Evolutionary conservation across 2,888 invertebrate species (phyloP), one percentile per base, ranked within the genome.

Genomic region (Onthophagus sagittarius): DNA sequence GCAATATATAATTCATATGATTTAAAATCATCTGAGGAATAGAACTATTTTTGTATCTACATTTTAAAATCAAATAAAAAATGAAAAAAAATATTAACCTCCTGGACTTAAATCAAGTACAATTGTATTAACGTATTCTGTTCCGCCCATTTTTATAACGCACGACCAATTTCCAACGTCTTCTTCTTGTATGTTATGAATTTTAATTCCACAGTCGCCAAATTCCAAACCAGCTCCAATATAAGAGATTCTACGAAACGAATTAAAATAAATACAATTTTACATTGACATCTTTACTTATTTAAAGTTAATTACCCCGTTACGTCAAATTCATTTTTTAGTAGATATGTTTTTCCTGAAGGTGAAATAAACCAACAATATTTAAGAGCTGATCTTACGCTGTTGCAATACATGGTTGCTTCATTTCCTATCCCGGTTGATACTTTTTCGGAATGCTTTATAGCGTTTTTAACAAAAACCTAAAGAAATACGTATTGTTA

Each of bases 141-240:
- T 15, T 15, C 1, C 32, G 9, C 69, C 69, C 15, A 69, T 67
- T 7, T 69, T 64, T 7, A 73, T 13, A 23, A 77, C 73, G 62
- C 79, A 79, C 13, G 71, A 76, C 79, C 79, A 79, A n/a, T 72
- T 73, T n/a, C 79, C 79, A 32, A 63, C 69, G 32, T 79, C 76
- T 5, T 64, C 53, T 6, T 73, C 71, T 71, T 72, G 23, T 6
- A 77, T 71, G 7, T 73, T 74, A n/a, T 33, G 33, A 39, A 79
- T 72, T 13, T 15, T 74, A 62, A 79, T 76, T 9, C 77, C 77
- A 67, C 79, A 79, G 5, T 79, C 79, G 0, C 79, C 79, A 64
- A 75, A 77, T 39, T 77, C 74, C 0, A 79, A 72, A 13, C 79
- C 79, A 62, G 63, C 72, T 6, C 79, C 79, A 33, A 72, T 62